A percentile compares a stretch with the other conserved stretches of the same genome.
Conservation (phyloP, 2,888 invertebrate genomes). For the Kuschelorhynchus macadamiae region DNA sequence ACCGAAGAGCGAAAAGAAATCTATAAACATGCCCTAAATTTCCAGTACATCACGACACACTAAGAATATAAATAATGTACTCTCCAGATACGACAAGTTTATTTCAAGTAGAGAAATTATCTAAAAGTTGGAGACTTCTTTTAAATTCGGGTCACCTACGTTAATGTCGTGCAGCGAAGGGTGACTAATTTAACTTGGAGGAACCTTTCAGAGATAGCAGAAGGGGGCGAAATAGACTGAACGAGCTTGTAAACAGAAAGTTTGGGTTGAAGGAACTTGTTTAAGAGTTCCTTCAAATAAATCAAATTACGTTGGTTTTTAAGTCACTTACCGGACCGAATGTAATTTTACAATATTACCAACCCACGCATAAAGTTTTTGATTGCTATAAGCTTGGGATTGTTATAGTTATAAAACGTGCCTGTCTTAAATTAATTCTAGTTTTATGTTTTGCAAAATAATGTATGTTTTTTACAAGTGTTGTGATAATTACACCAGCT, state of each 20-base stretch:
- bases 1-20: too few species aligned
- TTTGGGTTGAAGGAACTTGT: neutral
- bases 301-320: too few species aligned
- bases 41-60: conserved; percentile 20
- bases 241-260: neutral
- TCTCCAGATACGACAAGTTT: conserved; percentile 26
- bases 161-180: conserved; percentile 29
- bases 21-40: conserved; percentile 31
- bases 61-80: conserved; percentile 35
- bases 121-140: conserved; percentile 34
- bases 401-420: too few species aligned
- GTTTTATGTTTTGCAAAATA: too few species aligned
- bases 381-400: too few species aligned
- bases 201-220: neutral
- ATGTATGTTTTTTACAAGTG: too few species aligned
- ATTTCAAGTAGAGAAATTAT: conserved; percentile 39
- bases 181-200: conserved; percentile 13
- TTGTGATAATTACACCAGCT: too few species aligned
- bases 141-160: conserved; percentile 40
- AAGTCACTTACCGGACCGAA: too few species aligned
- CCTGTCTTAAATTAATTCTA: too few species aligned
- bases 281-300: too few species aligned
- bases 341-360: too few species aligned
- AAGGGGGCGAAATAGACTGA: conserved; percentile 17
- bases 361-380: too few species aligned